phyloP scores from a whole-genome alignment of 2,888 invertebrate species.

The Spialia ferax region DNA sequence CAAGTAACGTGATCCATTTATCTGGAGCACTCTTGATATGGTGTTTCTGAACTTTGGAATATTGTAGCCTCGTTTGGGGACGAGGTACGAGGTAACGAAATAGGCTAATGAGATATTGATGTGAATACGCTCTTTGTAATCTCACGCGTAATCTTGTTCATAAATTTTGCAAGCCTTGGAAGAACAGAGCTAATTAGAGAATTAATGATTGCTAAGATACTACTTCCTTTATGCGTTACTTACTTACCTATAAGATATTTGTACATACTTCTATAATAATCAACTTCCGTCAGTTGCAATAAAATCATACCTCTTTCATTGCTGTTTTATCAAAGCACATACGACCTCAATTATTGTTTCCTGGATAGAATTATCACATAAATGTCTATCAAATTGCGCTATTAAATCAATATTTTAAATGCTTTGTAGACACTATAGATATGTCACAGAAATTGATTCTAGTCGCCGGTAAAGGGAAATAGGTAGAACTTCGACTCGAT shows the following conservation, averaged over 20 bases:
- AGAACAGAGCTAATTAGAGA: neutral
- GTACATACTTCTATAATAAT: neutral
- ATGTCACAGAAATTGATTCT: conserved; percentile 14
- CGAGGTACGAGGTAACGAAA: conserved; percentile 60
- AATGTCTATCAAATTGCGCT: conserved; percentile 19
- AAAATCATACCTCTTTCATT: conserved; percentile 15
- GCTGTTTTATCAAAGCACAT: conserved; percentile 16
- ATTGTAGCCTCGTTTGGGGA: conserved; percentile 74
- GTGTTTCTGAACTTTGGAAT: conserved; percentile 79
- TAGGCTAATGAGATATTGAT: conserved; percentile 47
- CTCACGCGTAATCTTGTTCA: neutral
- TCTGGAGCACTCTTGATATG: conserved; percentile 83
- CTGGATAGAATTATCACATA: conserved; percentile 17
- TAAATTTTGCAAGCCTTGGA: conserved; percentile 1
- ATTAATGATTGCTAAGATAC: neutral
- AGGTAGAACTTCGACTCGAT: conserved; percentile 18
- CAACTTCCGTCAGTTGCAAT: conserved; percentile 20
- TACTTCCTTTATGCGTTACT: neutral
- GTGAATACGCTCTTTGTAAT: conserved; percentile 22
- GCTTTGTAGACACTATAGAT: too few relatives aligned
- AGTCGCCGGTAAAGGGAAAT: conserved; percentile 10
- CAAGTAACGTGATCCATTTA: conserved; percentile 87
- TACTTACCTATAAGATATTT: neutral
- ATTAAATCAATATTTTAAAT: conserved; percentile 17
- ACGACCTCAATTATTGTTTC: conserved; percentile 24